Conservation (phyloP, 2,888 invertebrate species). For the Troides oblongomaculatus region DNA sequence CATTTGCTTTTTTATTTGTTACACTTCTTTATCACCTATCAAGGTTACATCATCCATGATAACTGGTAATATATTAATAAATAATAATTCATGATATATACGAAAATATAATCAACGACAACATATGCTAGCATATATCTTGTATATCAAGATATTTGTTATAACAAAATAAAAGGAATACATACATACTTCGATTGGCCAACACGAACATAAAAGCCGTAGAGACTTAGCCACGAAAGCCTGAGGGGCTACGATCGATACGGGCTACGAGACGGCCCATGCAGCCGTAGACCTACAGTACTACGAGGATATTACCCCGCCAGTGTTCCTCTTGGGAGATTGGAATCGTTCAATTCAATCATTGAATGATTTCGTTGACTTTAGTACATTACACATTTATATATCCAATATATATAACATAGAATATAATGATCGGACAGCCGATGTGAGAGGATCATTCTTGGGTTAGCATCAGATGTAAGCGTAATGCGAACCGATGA, state of each 20-base stretch:
- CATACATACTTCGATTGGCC: conserved; percentile 15
- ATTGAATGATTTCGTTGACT: conserved; percentile 10
- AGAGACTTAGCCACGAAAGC: conserved; percentile 34
- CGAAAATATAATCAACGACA: too few species aligned
- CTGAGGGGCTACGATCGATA: conserved; percentile 42
- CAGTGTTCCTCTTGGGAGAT: conserved; percentile 19
- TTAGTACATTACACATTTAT: neutral
- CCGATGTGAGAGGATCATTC: too few species aligned
- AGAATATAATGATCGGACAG: too few species aligned
- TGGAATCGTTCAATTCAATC: conserved; percentile 20
- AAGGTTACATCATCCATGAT: too few species aligned
- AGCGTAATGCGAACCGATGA: too few species aligned
- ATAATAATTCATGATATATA: too few species aligned
- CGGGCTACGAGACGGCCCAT: conserved; percentile 33
- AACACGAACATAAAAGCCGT: conserved; percentile 35
- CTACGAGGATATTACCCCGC: conserved; percentile 21
- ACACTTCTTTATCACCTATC: too few species aligned
- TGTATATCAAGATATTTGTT: neutral
- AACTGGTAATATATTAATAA: too few species aligned
- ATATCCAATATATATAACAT: neutral
- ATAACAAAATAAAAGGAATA: conserved; percentile 7
- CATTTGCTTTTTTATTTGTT: too few species aligned
- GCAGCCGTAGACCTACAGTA: conserved; percentile 35
- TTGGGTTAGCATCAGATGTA: too few species aligned
- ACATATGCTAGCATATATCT: too few species aligned